phyloP scores from a whole-genome alignment of 2,113 vertebrate genomes.

The human (Homo sapiens) region DNA sequence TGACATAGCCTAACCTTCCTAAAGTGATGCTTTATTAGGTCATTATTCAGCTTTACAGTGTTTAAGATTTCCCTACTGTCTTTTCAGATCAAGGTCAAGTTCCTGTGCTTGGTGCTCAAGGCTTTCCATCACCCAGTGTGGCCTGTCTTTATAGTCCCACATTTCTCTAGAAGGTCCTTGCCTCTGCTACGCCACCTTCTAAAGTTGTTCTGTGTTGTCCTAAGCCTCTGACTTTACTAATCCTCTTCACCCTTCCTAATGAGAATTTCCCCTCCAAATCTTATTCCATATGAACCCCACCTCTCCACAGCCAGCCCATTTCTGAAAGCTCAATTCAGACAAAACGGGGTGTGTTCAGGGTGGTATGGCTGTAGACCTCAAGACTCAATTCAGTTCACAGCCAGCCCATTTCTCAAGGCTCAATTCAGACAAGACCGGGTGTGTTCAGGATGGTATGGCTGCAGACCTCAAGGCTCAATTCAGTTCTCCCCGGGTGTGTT shows the following conservation, averaged over 20 bases:
- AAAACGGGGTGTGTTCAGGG: no score
- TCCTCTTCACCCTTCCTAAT: background rate
- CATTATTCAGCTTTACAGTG: background rate
- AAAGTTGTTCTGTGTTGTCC: background rate
- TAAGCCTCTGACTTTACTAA: background rate
- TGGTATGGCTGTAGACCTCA: no score
- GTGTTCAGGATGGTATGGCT: no score
- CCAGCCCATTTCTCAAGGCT: background rate
- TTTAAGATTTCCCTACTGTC: background rate
- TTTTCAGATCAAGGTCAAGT: background rate
- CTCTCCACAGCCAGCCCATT: no score
- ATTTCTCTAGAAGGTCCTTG: accelerated
- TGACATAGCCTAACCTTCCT: accelerated
- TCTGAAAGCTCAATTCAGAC: background rate
- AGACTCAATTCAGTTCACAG: background rate
- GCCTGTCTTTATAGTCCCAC: accelerated
- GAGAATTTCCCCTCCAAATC: background rate
- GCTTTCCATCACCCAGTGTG: no score
- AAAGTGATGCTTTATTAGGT: background rate
- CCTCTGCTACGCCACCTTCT: accelerated
- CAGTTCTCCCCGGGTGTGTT: no score
- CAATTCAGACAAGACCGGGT: background rate
- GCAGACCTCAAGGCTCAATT: background rate
- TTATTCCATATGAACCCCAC: background rate
- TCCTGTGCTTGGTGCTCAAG: no score